A percentile compares a stretch with the other conserved stretches of the same genome.
Conservation (phyloP, 2,888 invertebrate genomes). For the Himalopsyche anomala region DNA sequence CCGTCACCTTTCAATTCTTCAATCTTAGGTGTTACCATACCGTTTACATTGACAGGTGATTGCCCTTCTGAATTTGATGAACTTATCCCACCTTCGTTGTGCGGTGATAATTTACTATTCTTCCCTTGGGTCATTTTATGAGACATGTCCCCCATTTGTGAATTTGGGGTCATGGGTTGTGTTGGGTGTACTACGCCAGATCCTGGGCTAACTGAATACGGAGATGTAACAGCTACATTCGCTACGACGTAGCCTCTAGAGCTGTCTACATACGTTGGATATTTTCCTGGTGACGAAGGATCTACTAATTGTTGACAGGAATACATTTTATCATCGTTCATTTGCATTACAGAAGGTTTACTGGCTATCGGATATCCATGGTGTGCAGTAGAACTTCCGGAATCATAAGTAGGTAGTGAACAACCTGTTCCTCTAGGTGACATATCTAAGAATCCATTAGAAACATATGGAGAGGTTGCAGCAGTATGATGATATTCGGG, state of each 20-base stretch:
- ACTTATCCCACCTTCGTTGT: constrained; percentile 69
- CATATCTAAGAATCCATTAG: constrained; percentile 90
- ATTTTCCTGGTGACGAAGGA: constrained; percentile 78
- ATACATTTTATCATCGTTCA: constrained; percentile 79
- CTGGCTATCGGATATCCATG: constrained; percentile 77
- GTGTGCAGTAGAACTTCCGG: constrained; percentile 71
- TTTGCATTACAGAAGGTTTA: constrained; percentile 71
- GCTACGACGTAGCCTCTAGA: constrained; percentile 76
- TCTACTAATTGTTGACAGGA: constrained; percentile 79
- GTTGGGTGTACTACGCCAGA: constrained; percentile 74
- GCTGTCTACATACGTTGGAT: constrained; percentile 77
- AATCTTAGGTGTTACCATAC: constrained; percentile 78
- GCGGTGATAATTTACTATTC: constrained; percentile 67
- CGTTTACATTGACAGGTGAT: constrained; percentile 78
- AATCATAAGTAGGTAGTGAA: constrained; percentile 80
- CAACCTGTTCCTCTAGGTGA: constrained; percentile 80
- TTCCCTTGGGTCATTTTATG: constrained; percentile 62
- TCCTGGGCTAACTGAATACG: constrained; percentile 74
- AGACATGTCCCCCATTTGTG: constrained; percentile 65
- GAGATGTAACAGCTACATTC: constrained; percentile 74
- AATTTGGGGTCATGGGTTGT: constrained; percentile 70
- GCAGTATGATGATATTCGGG: constrained; percentile 84
- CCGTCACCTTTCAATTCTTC: constrained; percentile 78
- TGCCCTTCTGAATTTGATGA: constrained; percentile 79
- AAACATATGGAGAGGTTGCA: constrained; percentile 80